phyloP scores from a whole-genome alignment of 1,140 invertebrate species.

The Pantala flavescens region DNA sequence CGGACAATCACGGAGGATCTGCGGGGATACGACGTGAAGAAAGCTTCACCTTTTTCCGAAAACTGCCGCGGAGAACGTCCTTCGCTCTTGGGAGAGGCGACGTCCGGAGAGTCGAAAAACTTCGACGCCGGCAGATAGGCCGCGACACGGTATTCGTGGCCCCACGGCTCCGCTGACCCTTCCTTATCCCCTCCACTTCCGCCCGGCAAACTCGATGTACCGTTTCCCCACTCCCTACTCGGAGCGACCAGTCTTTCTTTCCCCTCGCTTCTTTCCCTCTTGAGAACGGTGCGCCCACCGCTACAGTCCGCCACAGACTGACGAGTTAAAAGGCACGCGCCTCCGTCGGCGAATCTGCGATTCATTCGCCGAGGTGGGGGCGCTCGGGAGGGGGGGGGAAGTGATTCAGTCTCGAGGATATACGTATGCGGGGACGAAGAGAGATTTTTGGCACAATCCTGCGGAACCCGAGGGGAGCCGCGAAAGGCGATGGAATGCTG shows the following conservation, averaged over 20 bases:
- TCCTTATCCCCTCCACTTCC: background rate
- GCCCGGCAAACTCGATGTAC: constrained; percentile 7
- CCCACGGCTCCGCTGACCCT: background rate
- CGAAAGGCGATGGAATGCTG: background rate
- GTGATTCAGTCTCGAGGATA: background rate
- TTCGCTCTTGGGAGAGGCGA: background rate
- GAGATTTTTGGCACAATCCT: background rate
- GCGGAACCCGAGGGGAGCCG: background rate
- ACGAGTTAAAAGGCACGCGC: background rate
- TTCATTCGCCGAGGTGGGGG: background rate
- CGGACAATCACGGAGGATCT: background rate
- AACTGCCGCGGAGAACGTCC: background rate
- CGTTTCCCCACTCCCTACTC: background rate
- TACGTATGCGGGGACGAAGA: background rate
- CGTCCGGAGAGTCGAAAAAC: background rate
- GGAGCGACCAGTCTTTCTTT: too few relatives aligned
- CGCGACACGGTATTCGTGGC: constrained; percentile 5
- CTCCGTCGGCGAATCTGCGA: background rate
- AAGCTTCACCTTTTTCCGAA: background rate
- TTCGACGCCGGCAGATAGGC: background rate
- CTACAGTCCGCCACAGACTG: background rate
- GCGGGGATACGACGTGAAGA: background rate
- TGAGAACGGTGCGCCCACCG: background rate
- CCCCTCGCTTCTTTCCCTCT: too few relatives aligned
- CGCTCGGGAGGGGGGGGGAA: background rate